phyloP scores from a whole-genome alignment of 2,113 vertebrate genomes.

The Noctilio leporinus region DNA sequence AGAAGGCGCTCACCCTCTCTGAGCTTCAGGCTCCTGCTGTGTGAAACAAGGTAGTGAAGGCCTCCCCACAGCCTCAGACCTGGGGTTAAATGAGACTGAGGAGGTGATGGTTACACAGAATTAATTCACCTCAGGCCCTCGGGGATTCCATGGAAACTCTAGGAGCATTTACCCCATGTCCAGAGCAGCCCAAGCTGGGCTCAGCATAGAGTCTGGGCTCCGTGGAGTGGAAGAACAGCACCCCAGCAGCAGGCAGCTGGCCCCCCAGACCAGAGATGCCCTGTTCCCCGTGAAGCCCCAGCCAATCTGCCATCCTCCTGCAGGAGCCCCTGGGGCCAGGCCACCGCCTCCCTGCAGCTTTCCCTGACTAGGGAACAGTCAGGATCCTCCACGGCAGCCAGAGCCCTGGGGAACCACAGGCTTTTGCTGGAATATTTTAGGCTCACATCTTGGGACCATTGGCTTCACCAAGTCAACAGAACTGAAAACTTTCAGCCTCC shows the following conservation, averaged over 20 bases:
- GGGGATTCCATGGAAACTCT: not conserved
- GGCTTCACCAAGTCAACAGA: fast-evolving
- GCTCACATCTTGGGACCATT: not conserved
- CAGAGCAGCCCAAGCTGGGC: not conserved
- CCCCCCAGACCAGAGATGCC: not conserved
- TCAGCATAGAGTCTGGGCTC: not conserved
- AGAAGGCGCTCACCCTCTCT: not conserved
- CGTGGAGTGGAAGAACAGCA: not conserved
- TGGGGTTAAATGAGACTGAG: not conserved
- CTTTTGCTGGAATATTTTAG: not conserved
- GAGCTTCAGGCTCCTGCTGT: not conserved
- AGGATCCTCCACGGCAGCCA: not conserved
- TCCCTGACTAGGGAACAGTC: not conserved
- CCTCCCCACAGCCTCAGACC: not conserved
- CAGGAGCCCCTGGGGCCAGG: not conserved
- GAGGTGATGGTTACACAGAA: not conserved
- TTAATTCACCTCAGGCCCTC: not conserved
- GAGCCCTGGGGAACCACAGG: not conserved
- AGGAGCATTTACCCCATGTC: not conserved
- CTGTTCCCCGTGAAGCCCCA: not conserved
- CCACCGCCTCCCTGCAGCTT: not conserved
- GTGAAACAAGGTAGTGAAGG: not conserved
- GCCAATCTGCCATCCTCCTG: not conserved
- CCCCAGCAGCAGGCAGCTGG: not conserved
- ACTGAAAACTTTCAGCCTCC: no score